Evolutionary conservation across 2,888 invertebrate species (phyloP), one percentile per base, ranked within the genome.

Genomic region (Lycaena phlaeas): DNA sequence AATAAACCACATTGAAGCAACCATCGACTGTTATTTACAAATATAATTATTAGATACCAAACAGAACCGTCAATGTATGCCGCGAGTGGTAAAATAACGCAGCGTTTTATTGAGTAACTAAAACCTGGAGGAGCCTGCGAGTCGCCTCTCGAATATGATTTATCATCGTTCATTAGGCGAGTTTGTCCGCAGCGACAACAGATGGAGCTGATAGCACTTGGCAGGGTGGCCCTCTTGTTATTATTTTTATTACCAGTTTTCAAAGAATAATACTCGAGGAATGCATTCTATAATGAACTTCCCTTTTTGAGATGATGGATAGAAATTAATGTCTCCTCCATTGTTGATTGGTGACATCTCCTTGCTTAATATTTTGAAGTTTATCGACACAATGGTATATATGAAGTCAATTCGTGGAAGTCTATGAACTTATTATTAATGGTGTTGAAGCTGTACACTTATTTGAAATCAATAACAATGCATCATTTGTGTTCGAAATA

Each of bases 141-240:
- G 77, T 76, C 71, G 75, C 76, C 77, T 81, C 79, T 84, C 82
- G 82, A 84, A 82, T 84, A 84, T 84, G 84, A 84, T 84, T 84
- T 82, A 84, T 84, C 82, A 84, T 84, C 82, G 82, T 84, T 84
- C 82, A 84, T 84, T 84, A 84, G 79, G 77, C 72, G 82, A 84
- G 82, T 84, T 84, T 84, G 82, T 84, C 82, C 82, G 79, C 78
- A 76, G 67, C 82, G 82, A 82, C 82, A 84, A 84, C 82, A 84
- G 82, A 84, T 84, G 82, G 82, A 76, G 82, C 82, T 79, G 84
- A 84, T 84, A 84, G 76, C 79, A 82, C 82, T 82, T 82, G 79
- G 79, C 84, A 82, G 84, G 84, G 84, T 84, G 84, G 84, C 82
- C 82, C 72, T 67, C 76, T 77, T 79, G 78, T 84, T 84, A 82